Evolutionary conservation across 2,797 vertebrate species (phyloP), one percentile per base, ranked within the genome.

Genomic region (Jordanella pulchra): DNA sequence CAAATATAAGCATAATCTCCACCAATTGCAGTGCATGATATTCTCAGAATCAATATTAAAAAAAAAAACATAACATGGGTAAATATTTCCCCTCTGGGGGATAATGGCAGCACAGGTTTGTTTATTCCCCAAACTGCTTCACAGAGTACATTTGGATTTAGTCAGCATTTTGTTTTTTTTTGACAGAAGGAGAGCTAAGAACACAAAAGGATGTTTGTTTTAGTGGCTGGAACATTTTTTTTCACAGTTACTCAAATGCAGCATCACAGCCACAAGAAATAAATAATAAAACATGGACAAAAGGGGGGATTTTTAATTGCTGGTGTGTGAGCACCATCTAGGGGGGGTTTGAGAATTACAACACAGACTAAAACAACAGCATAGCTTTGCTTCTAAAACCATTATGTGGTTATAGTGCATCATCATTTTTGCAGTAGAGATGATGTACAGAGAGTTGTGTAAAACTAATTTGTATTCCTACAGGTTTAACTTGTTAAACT

Each of bases 271-370:
- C 45, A 23, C 67, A 53, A 10, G 14, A 25, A 42, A 30, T 27
- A 32, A 21, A 67, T 14, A 72, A 10, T 18, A 50, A 15, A 17
- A 67, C 35, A 51, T 5, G 0, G 11, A 48, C 23, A 23, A 25
- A 39, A 13, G 48, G 0, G 10, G 18, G 53, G 13, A 21, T 45
- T 12, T 9, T 14, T 42, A 32, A 78, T 89, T 81, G 71, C 53
- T 30, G 72, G 89, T 79, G 75, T 81, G 35, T 81, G 71, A 80
- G 82, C 48, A 87, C 89, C 95, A 92, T 86, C 95, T 90, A 89
- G 87, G 93, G 94, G 79, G 5, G 27, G 1, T n/a, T 0, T 17
- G 18, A 74, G 50, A 90, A 90, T 67, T 89, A 71, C 77, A 67
- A 6, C 12, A 32, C 10, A 73, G 35, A 15, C 47, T 27, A 18